Evolutionary conservation across 1,140 invertebrate species (phyloP).

Genomic region (Bombus consobrinus): DNA sequence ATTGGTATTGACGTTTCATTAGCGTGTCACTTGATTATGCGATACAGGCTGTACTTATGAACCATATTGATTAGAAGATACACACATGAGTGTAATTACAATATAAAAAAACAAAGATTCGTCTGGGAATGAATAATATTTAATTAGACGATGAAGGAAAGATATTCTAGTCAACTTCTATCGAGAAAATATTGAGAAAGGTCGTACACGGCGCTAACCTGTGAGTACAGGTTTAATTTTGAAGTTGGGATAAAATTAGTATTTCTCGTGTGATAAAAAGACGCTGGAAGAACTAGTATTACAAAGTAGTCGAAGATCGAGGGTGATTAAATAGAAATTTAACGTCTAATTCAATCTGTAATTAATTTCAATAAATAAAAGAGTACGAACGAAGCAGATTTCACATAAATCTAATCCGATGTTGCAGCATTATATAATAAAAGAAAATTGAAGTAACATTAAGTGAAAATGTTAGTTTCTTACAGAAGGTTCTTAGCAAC

Average conservation of each 20-base stretch:
- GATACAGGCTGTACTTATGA: too few relatives aligned
- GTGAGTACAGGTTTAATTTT: too few relatives aligned
- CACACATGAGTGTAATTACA: too few relatives aligned
- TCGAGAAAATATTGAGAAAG: too few relatives aligned
- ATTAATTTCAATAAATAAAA: not conserved
- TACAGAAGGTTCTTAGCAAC: not conserved
- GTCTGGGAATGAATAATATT: too few relatives aligned
- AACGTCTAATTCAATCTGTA: not conserved
- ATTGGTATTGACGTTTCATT: slow-evolving; percentile 28
- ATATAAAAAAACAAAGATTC: too few relatives aligned
- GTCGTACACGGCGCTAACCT: too few relatives aligned
- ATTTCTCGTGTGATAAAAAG: not conserved
- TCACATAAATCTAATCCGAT: not conserved
- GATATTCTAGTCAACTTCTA: too few relatives aligned
- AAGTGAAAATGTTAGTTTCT: not conserved
- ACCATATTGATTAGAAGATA: too few relatives aligned
- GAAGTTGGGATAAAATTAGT: not conserved
- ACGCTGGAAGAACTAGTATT: not conserved
- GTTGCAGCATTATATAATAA: not conserved
- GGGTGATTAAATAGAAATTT: not conserved
- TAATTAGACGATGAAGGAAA: too few relatives aligned
- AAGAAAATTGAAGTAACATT: not conserved
- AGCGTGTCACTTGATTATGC: not conserved
- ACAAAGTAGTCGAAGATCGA: not conserved
- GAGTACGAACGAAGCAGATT: not conserved